phyloP scores from a whole-genome alignment of 2,888 invertebrate genomes.

The Tyria jacobaeae region DNA sequence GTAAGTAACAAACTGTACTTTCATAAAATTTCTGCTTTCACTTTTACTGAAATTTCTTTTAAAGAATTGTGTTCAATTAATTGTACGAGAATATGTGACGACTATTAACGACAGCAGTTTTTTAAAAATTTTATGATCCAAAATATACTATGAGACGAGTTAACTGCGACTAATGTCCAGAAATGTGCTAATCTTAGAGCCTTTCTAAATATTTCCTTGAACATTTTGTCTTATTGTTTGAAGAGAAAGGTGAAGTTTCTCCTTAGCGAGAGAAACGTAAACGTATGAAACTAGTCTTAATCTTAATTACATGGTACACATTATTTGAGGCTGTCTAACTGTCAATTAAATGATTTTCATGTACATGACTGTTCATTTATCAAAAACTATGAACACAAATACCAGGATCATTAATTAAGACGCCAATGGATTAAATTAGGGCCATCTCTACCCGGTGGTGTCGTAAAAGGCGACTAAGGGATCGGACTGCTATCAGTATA shows the following conservation, averaged over 20 bases:
- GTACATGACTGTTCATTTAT: slow-evolving; percentile 24
- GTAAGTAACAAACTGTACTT: slow-evolving; percentile 30
- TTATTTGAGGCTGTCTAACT: slow-evolving; percentile 48
- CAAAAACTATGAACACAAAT: neutral
- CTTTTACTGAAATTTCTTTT: slow-evolving; percentile 46
- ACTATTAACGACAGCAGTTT: slow-evolving; percentile 21
- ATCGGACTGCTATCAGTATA: no score
- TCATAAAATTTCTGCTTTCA: slow-evolving; percentile 52
- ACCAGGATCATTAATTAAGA: neutral
- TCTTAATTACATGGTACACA: slow-evolving; percentile 59
- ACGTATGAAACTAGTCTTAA: slow-evolving; percentile 55
- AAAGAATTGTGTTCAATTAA: slow-evolving; percentile 28
- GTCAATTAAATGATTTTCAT: slow-evolving; percentile 44
- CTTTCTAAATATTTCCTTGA: slow-evolving; percentile 65
- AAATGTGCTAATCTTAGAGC: slow-evolving; percentile 50
- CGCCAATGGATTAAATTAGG: no score
- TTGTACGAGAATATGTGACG: slow-evolving; percentile 24
- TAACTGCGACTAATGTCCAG: slow-evolving; percentile 48
- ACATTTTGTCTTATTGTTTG: slow-evolving; percentile 61
- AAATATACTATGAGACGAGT: slow-evolving; percentile 26
- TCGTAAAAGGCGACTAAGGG: no score
- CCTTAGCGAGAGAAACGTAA: slow-evolving; percentile 52
- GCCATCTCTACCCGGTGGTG: no score
- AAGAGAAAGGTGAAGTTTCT: slow-evolving; percentile 70
- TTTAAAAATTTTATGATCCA: slow-evolving; percentile 14